A percentile compares a stretch with the other conserved stretches of the same genome.
Evolutionary conservation across 2,797 vertebrate genomes (phyloP).

Genomic region (Peromyscus melanophrys): DNA sequence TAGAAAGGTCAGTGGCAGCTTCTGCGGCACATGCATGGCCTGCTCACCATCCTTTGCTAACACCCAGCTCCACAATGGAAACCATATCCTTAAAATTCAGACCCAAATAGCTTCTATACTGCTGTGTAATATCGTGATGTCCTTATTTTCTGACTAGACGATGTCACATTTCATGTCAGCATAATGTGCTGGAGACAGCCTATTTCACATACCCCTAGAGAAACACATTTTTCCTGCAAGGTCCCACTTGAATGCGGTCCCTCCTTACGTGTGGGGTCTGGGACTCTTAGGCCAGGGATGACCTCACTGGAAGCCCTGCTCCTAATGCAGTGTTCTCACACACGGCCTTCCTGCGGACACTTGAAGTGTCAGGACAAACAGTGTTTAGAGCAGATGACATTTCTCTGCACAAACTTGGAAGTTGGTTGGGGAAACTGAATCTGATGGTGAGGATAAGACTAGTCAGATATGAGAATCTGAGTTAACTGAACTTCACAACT

Average conservation of each 20-base stretch:
- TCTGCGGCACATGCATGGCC: not conserved
- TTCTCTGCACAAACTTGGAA: not conserved
- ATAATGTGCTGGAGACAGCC: not conserved
- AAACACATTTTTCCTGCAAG: not conserved
- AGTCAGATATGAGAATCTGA: not conserved
- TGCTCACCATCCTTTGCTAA: not conserved
- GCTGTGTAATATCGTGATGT: not conserved
- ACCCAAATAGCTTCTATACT: not conserved
- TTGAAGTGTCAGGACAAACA: slow-evolving; percentile 8
- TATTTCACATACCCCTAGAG: not conserved
- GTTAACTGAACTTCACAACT: not conserved
- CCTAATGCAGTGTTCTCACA: not conserved
- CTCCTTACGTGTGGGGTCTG: not conserved
- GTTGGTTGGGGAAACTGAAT: not conserved
- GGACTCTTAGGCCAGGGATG: not conserved
- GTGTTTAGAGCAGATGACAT: not conserved
- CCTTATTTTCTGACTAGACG: slow-evolving; percentile 23
- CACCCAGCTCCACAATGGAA: not conserved
- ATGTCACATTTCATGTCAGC: not conserved
- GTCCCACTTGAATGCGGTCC: slow-evolving; percentile 20
- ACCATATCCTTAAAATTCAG: not conserved
- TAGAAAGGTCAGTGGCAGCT: not conserved
- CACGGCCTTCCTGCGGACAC: not conserved
- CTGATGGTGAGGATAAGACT: not conserved
- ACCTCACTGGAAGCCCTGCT: not conserved